A percentile compares a stretch with the other conserved stretches of the same genome.
Conservation (phyloP, 2,113 vertebrate species). For the Maccullochella peelii region DNA sequence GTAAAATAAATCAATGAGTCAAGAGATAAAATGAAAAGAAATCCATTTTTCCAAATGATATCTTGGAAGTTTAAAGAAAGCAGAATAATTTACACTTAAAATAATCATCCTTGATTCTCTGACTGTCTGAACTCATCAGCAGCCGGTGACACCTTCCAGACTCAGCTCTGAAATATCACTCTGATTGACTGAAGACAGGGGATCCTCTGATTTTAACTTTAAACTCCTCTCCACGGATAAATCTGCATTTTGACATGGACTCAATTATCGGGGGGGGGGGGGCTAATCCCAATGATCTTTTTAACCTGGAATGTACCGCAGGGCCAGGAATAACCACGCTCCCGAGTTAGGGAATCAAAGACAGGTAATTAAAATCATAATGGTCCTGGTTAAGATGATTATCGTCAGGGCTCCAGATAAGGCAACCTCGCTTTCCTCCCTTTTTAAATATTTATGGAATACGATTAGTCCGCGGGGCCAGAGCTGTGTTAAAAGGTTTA, state of each 20-base stretch:
- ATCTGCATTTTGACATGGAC: slow-evolving; percentile 71
- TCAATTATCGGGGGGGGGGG: slow-evolving; percentile 68
- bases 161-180: slow-evolving; percentile 41
- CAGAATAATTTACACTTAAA: background rate
- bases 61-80: background rate
- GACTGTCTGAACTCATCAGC: slow-evolving; percentile 9
- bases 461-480: slow-evolving; percentile 76
- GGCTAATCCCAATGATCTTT: slow-evolving; percentile 75
- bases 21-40: background rate
- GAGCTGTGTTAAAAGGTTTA: slow-evolving; percentile 78
- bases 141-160: slow-evolving; percentile 35
- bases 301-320: slow-evolving; percentile 68
- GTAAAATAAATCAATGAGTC: background rate
- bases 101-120: background rate
- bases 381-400: slow-evolving; percentile 83
- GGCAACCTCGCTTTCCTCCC: slow-evolving; percentile 74
- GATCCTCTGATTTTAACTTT: slow-evolving; percentile 62
- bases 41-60: no score
- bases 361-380: slow-evolving; percentile 83
- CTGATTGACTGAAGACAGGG: slow-evolving; percentile 52
- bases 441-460: slow-evolving; percentile 82
- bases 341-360: slow-evolving; percentile 79
- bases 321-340: slow-evolving; percentile 74
- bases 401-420: slow-evolving; percentile 77
- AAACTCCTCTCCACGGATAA: slow-evolving; percentile 68